These are phyloP conservation scores for Rhipidura dahli DNA, from an alignment of 2,113 vertebrate genomes.

Conservation along the genomic window DNA sequence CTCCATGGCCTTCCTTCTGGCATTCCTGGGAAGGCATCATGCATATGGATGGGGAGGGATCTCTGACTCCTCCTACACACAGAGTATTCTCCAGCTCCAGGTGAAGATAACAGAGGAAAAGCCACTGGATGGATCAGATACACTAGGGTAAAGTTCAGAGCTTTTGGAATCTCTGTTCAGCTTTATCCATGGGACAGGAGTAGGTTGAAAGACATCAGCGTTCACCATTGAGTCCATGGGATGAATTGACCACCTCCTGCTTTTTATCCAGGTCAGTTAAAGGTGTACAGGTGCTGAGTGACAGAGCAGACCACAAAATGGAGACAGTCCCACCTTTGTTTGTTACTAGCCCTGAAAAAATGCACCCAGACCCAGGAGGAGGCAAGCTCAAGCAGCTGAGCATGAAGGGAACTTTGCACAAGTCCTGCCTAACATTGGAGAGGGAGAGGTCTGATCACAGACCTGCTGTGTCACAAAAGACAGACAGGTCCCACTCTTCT, in stretches of 20 bases:
- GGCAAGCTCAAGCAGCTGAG: not conserved
- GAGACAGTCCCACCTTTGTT: not conserved
- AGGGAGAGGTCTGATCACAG: not conserved
- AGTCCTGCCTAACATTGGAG: not conserved
- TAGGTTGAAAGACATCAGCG: not conserved
- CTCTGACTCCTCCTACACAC: not conserved
- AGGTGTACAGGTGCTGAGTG: not conserved
- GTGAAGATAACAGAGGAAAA: not conserved
- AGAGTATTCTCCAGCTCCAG: not conserved
- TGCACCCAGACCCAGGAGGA: not conserved
- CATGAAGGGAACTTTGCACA: not conserved
- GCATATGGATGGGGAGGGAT: not conserved
- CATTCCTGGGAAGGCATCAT: not conserved
- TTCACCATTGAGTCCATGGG: not conserved
- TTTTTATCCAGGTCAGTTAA: not conserved
- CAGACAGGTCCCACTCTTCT: not conserved
- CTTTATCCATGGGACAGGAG: not conserved
- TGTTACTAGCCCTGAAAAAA: not conserved
- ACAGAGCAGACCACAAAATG: not conserved
- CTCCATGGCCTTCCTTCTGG: not conserved
- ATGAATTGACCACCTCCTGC: not conserved
- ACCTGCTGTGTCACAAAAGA: fast-evolving
- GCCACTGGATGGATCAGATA: not conserved
- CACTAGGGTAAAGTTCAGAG: not conserved
- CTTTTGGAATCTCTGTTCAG: not conserved